Conservation (phyloP, 2,888 invertebrate species). For the Sinelater perroti region DNA sequence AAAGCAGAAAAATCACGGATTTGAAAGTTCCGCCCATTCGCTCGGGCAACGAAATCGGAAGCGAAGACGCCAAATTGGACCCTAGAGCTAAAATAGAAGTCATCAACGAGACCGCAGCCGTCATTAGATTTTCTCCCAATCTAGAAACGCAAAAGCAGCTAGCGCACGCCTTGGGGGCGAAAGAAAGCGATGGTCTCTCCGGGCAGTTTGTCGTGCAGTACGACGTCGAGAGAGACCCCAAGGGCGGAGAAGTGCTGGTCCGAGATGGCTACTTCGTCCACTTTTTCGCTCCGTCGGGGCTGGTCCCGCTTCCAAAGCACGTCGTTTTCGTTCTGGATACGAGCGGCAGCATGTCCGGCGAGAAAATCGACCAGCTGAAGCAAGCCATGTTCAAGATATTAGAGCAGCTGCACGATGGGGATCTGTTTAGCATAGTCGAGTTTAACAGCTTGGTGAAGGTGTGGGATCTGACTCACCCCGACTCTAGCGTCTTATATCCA, state of each 20-base stretch:
- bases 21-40: slow-evolving; percentile 71
- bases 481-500: slow-evolving; percentile 53
- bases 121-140: slow-evolving; percentile 67
- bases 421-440: slow-evolving; percentile 74
- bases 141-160: slow-evolving; percentile 66
- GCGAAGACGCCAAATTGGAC: slow-evolving; percentile 62
- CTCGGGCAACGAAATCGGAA: slow-evolving; percentile 70
- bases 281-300: slow-evolving; percentile 72
- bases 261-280: slow-evolving; percentile 79
- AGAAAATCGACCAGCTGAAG: slow-evolving; percentile 71
- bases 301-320: slow-evolving; percentile 70
- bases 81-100: slow-evolving; percentile 50
- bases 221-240: slow-evolving; percentile 69
- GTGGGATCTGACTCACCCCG: slow-evolving; percentile 64
- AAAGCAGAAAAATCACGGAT: slow-evolving; percentile 67
- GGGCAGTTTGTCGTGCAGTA: slow-evolving; percentile 76
- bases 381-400: slow-evolving; percentile 75
- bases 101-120: slow-evolving; percentile 47
- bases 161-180: slow-evolving; percentile 56
- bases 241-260: slow-evolving; percentile 69
- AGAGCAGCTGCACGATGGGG: slow-evolving; percentile 67
- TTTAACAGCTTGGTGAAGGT: slow-evolving; percentile 66
- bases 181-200: slow-evolving; percentile 62
- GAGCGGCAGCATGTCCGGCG: slow-evolving; percentile 77
- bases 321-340: slow-evolving; percentile 80